phyloP scores from a whole-genome alignment of 2,113 vertebrate species.

The Picathartes gymnocephalus region DNA sequence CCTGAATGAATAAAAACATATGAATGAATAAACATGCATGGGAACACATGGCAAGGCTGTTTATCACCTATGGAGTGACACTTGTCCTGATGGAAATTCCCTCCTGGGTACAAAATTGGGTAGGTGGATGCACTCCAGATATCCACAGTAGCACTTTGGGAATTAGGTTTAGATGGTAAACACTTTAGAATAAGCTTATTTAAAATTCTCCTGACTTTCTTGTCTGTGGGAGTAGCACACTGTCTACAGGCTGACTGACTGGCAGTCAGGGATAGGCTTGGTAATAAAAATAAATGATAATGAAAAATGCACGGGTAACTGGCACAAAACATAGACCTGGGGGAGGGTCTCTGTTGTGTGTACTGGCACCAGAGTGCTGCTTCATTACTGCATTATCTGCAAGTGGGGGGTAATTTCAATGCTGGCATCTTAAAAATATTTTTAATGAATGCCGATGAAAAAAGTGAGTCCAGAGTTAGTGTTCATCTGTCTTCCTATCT shows the following conservation, averaged over 20 bases:
- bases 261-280: neutral
- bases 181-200: neutral
- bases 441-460: neutral
- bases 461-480: neutral
- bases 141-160: neutral
- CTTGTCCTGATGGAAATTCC: neutral
- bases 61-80: neutral
- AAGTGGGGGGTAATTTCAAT: neutral
- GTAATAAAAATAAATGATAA: conserved; percentile 7
- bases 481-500: neutral
- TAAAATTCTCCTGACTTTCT: conserved; percentile 1
- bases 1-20: neutral
- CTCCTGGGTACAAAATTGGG: neutral
- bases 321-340: neutral
- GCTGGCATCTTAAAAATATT: neutral
- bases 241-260: neutral
- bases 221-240: neutral
- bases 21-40: neutral
- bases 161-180: neutral
- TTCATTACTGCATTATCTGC: neutral
- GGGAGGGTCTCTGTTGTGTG: neutral
- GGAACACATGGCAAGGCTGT: neutral
- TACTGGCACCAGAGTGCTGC: neutral
- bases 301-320: neutral
- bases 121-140: neutral